These are phyloP conservation scores for Pipistrellus pygmaeus DNA, from an alignment of 2,797 vertebrate species.

Conservation along the genomic window DNA sequence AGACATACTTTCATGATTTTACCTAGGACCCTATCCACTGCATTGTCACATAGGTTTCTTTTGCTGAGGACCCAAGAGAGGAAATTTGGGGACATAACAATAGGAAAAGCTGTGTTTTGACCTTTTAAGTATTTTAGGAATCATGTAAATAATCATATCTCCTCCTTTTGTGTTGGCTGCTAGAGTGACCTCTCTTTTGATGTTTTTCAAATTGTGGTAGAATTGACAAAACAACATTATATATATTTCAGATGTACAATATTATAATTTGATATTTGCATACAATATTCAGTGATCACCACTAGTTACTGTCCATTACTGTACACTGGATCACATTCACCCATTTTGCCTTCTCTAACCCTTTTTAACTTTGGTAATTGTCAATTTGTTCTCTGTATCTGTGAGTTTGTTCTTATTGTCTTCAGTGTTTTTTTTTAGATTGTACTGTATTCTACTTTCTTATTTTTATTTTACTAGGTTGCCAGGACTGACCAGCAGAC, in stretches of 20 bases:
- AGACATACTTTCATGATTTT: neutral
- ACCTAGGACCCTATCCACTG: neutral
- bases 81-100: neutral
- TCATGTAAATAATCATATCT: neutral
- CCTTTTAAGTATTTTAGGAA: neutral
- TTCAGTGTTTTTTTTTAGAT: neutral
- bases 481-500: no score
- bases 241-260: neutral
- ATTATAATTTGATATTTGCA: neutral
- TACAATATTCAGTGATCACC: neutral
- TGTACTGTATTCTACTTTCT: neutral
- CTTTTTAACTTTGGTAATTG: neutral
- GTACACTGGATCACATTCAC: neutral
- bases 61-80: neutral
- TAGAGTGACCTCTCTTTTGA: neutral
- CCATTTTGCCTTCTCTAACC: neutral
- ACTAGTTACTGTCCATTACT: no score
- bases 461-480: conserved; percentile 1
- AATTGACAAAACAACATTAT: neutral
- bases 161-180: neutral
- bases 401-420: neutral
- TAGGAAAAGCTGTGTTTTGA: neutral
- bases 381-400: neutral
- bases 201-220: neutral
- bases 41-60: neutral